Base-by-base conservation (phyloP, 2,797 vertebrate species). In the Orientallactaga sibirica region DNA sequence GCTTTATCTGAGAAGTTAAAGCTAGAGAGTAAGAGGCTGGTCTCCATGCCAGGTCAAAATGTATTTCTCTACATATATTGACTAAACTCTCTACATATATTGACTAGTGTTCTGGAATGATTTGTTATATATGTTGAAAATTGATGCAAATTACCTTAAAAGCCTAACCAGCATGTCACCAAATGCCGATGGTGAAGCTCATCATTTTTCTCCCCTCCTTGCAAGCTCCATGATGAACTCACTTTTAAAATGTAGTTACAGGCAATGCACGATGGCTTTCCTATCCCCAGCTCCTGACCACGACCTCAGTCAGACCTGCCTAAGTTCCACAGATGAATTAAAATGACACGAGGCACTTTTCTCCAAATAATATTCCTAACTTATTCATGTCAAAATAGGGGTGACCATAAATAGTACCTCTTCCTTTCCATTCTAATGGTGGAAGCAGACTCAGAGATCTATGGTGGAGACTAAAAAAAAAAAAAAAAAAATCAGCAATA, bases 1-100 rank as follows among this genome's bases (percentile, higher is more conserved):
- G 61, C 61, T 85, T 91, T 37, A 37, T 20, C 48, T 61, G 86
- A 90, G 61, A 94, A 73, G 55, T 37, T 12, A 67, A 81, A 94
- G 43, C 67, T 61, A 62, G 12, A 16, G 79, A 77, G 22, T 15
- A 64, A 74, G n/a, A 25, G 12, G 25, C 5, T 71, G 27, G 71
- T 86, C 55, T 84, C 64, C 27, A 5, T 15, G 37, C 37, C n/a
- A 25, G 12, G 25, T 62, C 43, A 43, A 16, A 9, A 33, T 3
- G 18, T 66, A 67, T 76, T 64, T 74, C 78, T 93, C 22, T 10
- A 7, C 18, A 29, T 37, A 41, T 3, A 19, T 5, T 8, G 43
- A 22, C 75, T 24, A 79, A 4, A 48, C 33, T 74, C 78, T 93
- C 22, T 10, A 7, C 18, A 29, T 37, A 41, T 3, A 19, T 5